Evolutionary conservation across 2,797 vertebrate species (phyloP).

Genomic region (Acrossocheilus fasciatus): DNA sequence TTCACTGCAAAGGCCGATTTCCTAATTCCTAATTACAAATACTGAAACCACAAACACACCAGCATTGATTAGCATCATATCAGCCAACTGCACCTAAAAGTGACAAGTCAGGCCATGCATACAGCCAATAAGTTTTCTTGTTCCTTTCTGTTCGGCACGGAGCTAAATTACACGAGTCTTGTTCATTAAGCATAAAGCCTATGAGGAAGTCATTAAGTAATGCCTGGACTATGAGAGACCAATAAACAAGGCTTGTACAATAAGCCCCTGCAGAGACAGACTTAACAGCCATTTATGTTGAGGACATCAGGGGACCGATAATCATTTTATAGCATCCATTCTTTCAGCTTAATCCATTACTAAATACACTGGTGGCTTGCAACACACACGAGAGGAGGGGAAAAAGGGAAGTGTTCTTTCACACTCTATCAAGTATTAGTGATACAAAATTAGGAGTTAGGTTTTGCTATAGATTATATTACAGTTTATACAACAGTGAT

Average conservation of each 20-base stretch:
- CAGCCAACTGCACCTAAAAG: slow-evolving; percentile 12
- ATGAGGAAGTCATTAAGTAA: slow-evolving; percentile 40
- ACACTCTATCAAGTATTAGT: slow-evolving; percentile 11
- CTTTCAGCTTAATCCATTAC: slow-evolving; percentile 45
- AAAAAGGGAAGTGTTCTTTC: slow-evolving; percentile 15
- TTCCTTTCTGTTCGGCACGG: background rate
- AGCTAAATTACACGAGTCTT: slow-evolving; percentile 1
- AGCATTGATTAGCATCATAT: slow-evolving; percentile 7
- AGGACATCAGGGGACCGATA: slow-evolving; percentile 45
- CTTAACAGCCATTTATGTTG: slow-evolving; percentile 39
- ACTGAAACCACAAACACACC: background rate
- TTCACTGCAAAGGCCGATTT: background rate
- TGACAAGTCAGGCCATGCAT: background rate
- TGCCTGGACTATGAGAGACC: slow-evolving; percentile 27
- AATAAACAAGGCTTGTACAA: slow-evolving; percentile 55
- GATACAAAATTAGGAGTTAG: slow-evolving; percentile 4
- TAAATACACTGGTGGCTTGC: slow-evolving; percentile 35
- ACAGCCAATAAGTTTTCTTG: background rate
- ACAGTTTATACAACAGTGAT: background rate
- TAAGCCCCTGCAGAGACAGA: slow-evolving; percentile 24
- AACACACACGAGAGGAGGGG: slow-evolving; percentile 25
- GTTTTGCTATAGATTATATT: background rate
- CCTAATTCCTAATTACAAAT: slow-evolving; percentile 5
- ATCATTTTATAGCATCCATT: slow-evolving; percentile 51
- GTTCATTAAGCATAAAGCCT: slow-evolving; percentile 49